Conservation (phyloP, 1,140 invertebrate species). For the Lysiphlebus fabarum region DNA sequence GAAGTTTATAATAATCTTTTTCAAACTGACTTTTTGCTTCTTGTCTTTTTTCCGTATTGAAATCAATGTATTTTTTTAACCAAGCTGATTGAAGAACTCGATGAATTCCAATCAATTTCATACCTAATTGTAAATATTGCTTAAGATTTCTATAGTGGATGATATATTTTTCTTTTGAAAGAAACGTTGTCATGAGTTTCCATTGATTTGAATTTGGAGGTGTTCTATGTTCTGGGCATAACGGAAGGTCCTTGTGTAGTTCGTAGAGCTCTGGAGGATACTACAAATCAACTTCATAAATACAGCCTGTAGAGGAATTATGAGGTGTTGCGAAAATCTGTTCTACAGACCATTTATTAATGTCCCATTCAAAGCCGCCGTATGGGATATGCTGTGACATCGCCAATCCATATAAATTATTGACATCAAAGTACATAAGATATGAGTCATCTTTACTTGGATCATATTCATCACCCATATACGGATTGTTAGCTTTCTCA, state of each 20-base stretch:
- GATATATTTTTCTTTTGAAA: too few relatives aligned
- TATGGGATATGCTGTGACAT: constrained; percentile 50
- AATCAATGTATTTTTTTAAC: too few relatives aligned
- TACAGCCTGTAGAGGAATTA: not conserved
- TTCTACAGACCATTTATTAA: constrained; percentile 2
- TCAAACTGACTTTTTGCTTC: too few relatives aligned
- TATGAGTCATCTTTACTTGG: constrained; percentile 34
- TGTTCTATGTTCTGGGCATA: not conserved
- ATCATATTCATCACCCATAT: constrained; percentile 41
- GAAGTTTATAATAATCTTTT: too few relatives aligned
- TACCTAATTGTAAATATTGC: too few relatives aligned
- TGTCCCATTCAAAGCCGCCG: constrained; percentile 49
- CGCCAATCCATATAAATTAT: constrained; percentile 57
- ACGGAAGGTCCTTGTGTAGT: not conserved
- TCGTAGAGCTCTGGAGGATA: not conserved
- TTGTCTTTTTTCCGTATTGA: too few relatives aligned
- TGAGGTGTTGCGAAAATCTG: not conserved
- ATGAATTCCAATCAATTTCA: too few relatives aligned
- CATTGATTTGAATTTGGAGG: not conserved
- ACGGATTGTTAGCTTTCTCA: constrained; percentile 53
- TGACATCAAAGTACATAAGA: constrained; percentile 54
- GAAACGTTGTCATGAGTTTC: not conserved
- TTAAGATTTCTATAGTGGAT: too few relatives aligned
- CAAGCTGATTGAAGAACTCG: too few relatives aligned
- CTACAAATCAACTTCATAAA: not conserved